These are phyloP conservation scores for Lepidothrix coronata DNA, from an alignment of 2,113 vertebrate genomes.

Conservation along the genomic window DNA sequence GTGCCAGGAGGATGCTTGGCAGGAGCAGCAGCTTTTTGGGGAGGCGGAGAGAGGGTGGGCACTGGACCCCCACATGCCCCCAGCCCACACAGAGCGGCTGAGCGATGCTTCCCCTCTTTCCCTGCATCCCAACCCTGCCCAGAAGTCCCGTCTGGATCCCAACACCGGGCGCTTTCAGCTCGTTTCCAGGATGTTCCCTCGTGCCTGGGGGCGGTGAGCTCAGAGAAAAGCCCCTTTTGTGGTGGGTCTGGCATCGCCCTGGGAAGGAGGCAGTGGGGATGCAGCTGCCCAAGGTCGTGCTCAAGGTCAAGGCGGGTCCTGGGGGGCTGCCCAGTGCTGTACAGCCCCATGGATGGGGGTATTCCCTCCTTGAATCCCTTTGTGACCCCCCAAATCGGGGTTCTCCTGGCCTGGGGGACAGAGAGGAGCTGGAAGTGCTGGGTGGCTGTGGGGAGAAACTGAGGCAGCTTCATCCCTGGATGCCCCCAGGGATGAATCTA, in stretches of 20 bases:
- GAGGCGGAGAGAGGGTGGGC: neutral
- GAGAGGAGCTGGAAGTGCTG: neutral
- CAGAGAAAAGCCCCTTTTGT: neutral
- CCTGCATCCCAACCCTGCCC: neutral
- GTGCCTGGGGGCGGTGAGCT: neutral
- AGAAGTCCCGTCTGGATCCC: neutral
- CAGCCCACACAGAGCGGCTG: neutral
- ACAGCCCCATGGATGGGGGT: too few species aligned
- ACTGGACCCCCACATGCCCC: neutral
- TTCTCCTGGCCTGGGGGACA: neutral
- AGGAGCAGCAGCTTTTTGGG: neutral
- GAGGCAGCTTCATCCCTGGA: neutral
- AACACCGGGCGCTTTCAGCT: rapidly evolving
- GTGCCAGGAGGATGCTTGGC: neutral
- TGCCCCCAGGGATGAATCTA: neutral
- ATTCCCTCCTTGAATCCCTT: neutral
- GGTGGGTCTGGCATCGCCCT: neutral
- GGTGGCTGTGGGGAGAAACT: neutral
- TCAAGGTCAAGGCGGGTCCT: neutral
- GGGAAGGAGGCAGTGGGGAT: neutral
- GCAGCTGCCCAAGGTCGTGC: neutral
- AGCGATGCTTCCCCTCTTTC: neutral
- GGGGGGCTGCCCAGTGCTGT: neutral
- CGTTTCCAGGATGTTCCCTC: neutral
- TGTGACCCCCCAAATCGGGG: neutral